Conservation (phyloP, 2,113 vertebrate species). For the Apteryx owenii region DNA sequence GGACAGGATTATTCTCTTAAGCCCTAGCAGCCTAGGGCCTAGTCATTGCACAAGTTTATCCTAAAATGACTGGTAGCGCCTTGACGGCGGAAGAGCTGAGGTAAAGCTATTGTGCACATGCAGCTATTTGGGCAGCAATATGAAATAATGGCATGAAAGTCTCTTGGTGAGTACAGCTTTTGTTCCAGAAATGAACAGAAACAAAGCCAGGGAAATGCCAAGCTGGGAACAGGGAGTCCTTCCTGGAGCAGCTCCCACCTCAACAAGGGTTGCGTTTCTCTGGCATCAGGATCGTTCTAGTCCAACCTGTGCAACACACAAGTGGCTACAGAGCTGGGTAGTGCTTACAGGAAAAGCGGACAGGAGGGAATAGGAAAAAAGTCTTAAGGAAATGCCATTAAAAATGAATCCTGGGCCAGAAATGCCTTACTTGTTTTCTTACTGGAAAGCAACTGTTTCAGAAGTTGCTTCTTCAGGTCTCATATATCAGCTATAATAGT, state of each 20-base stretch:
- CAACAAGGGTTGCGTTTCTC: neutral
- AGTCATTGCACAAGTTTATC: neutral
- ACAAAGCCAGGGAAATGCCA: neutral
- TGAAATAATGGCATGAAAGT: neutral
- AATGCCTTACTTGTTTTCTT: neutral
- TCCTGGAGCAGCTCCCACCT: neutral
- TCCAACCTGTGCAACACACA: neutral
- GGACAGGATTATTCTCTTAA: neutral
- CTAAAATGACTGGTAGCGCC: neutral
- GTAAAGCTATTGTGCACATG: neutral
- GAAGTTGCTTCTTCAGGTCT: slow-evolving; percentile 8
- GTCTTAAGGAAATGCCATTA: neutral
- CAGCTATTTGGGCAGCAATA: neutral
- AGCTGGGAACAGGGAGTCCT: neutral
- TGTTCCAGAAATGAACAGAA: neutral
- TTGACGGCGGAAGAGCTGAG: neutral
- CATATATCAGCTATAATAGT: neutral
- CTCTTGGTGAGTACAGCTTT: neutral
- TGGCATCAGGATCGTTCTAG: neutral
- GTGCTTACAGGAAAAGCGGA: neutral
- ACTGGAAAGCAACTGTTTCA: slow-evolving; percentile 2
- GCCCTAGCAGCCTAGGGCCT: neutral
- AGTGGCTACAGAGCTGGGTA: neutral
- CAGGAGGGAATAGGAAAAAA: neutral
- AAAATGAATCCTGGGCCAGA: neutral